Evolutionary conservation across 2,888 invertebrate species (phyloP), one percentile per base, ranked within the genome.

Genomic region (Crossocerus cetratus): DNA sequence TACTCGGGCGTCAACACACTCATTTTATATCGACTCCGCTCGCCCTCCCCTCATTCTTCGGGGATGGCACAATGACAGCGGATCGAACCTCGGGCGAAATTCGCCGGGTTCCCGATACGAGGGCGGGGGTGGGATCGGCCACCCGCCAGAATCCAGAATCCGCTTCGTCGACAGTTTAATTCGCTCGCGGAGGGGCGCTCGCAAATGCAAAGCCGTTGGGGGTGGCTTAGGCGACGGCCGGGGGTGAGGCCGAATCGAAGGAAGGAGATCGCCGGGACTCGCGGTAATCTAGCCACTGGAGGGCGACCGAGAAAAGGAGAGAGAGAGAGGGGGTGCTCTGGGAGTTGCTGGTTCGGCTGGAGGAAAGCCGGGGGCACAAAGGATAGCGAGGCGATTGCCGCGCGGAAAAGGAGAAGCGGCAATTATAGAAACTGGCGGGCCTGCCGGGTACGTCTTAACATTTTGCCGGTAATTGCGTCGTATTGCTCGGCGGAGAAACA

Each of bases 381-480:
- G 77, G 60, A 57, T 74, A 64, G 43, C 32, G 65, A 53, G 74
- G 65, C 71, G 61, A 70, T 76, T 64, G 32, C 63, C 60, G 62
- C 54, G 56, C 21, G 56, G 11, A 14, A 32, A 53, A 18, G 55
- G 67, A 45, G 66, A 49, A 68, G 55, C 66, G 68, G 74, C 78
- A 84, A 83, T 84, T 83, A 84, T 77, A 77, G 81, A 77, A 72
- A 81, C 78, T 73, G 63, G 74, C 18, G 22, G 63, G 69, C 53
- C 77, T 83, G 83, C 22, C 70, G 72, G 63, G 71, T 83, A 84
- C 77, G 83, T 80, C 81, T 83, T 78, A 69, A 72, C 78, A 75
- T 83, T 84, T 76, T 75, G 81, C 72, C 74, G 62, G 84, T 84
- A 83, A 83, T 83, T 83, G 83, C 84, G 67, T 74, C 69, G 78